Evolutionary conservation across 35 echinoderm and acorn worm genomes (phyloP).

Genomic region (Heliocidaris erythrogramma): DNA sequence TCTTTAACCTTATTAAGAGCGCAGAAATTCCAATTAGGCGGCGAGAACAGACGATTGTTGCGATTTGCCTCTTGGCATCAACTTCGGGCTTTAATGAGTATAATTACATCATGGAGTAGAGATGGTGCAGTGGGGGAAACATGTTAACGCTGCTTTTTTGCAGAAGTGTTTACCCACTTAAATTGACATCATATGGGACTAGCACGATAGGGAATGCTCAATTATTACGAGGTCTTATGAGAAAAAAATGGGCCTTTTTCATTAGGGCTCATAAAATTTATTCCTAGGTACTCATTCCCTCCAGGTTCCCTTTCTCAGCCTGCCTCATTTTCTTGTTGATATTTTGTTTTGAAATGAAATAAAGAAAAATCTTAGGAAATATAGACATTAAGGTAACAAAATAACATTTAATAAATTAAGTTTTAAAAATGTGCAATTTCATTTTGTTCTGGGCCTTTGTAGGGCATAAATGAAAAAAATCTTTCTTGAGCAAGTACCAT

Average conservation of each 20-base stretch:
- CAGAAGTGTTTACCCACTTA: not conserved
- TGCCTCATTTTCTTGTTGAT: too few species aligned
- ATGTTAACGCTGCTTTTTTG: not conserved
- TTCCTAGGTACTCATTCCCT: too few species aligned
- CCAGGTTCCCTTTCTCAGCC: too few species aligned
- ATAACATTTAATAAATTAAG: too few species aligned
- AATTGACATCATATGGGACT: constrained; percentile 1
- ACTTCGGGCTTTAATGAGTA: not conserved
- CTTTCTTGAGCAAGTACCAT: too few species aligned
- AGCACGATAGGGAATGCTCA: not conserved
- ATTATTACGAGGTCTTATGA: not conserved
- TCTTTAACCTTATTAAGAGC: not conserved
- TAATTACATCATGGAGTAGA: not conserved
- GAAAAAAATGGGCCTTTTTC: not conserved
- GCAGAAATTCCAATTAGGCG: constrained; percentile 25
- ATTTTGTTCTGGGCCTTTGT: too few species aligned
- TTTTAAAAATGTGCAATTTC: too few species aligned
- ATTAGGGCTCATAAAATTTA: too few species aligned
- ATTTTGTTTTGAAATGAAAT: too few species aligned
- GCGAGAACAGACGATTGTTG: constrained; percentile 28
- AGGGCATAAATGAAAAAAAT: too few species aligned
- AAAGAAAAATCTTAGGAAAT: too few species aligned
- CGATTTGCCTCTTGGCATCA: not conserved
- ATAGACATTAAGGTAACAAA: too few species aligned
- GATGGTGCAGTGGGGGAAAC: not conserved